phyloP scores from a whole-genome alignment of 2,888 invertebrate species.

The Belgica antarctica region DNA sequence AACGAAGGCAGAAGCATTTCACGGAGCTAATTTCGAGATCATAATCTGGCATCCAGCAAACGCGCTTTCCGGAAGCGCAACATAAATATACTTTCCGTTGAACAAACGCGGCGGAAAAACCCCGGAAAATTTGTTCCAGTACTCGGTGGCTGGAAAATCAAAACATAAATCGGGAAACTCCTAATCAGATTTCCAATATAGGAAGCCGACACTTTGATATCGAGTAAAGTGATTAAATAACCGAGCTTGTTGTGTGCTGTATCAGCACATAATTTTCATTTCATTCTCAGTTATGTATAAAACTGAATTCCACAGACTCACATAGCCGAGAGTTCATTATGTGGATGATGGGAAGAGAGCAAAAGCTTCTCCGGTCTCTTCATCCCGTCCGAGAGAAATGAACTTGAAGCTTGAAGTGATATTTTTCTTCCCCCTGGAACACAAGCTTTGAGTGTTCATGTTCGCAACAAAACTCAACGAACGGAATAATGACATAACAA shows the following conservation, averaged over 20 bases:
- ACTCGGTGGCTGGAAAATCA: background rate
- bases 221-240: constrained; percentile 11
- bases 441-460: background rate
- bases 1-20: no score
- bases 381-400: background rate
- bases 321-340: constrained; percentile 8
- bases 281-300: constrained; percentile 28
- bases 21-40: constrained; percentile 4
- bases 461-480: background rate
- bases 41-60: background rate
- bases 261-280: constrained; percentile 36
- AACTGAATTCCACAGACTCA: background rate
- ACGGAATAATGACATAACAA: constrained; percentile 31
- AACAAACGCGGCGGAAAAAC: background rate
- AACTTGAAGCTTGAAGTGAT: background rate
- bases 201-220: background rate
- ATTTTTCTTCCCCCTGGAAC: background rate
- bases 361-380: background rate
- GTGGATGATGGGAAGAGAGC: background rate
- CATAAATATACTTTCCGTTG: background rate
- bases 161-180: background rate
- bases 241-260: background rate
- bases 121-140: background rate
- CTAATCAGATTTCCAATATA: background rate
- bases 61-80: background rate